Evolutionary conservation across 2,888 invertebrate genomes (phyloP).

Genomic region (Eupithecia centaureata): DNA sequence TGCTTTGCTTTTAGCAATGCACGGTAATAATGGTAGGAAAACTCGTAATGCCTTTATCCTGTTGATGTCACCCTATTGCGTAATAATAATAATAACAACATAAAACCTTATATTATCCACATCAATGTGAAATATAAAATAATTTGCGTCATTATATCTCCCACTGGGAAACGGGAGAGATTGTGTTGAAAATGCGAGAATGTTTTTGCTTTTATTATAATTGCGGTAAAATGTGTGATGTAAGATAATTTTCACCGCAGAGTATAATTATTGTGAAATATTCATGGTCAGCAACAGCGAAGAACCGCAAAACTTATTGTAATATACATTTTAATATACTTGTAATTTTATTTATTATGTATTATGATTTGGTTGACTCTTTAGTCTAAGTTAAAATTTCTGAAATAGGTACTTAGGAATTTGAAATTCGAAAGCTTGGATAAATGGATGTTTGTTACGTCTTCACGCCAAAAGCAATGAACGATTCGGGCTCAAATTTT

Average conservation of each 20-base stretch:
- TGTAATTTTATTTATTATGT: no score
- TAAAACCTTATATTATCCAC: constrained; percentile 19
- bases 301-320: background rate
- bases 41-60: constrained; percentile 21
- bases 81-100: constrained; percentile 24
- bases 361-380: no score
- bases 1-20: constrained; percentile 6
- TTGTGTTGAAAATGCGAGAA: constrained; percentile 16
- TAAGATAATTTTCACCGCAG: constrained; percentile 1
- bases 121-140: constrained; percentile 21
- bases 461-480: no score
- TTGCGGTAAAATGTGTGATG: constrained; percentile 1
- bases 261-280: background rate
- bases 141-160: constrained; percentile 12
- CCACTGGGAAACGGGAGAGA: constrained; percentile 14
- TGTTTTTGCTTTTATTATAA: constrained; percentile 20
- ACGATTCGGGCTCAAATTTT: no score
- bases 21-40: background rate
- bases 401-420: no score
- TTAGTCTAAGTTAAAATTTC: no score
- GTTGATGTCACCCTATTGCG: constrained; percentile 16
- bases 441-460: no score
- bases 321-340: no score
- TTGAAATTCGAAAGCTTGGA: no score
- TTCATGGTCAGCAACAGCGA: background rate